These are phyloP conservation scores for Pangasius sanitwongsei DNA, from an alignment of 2,797 vertebrate species.

Conservation along the genomic window DNA sequence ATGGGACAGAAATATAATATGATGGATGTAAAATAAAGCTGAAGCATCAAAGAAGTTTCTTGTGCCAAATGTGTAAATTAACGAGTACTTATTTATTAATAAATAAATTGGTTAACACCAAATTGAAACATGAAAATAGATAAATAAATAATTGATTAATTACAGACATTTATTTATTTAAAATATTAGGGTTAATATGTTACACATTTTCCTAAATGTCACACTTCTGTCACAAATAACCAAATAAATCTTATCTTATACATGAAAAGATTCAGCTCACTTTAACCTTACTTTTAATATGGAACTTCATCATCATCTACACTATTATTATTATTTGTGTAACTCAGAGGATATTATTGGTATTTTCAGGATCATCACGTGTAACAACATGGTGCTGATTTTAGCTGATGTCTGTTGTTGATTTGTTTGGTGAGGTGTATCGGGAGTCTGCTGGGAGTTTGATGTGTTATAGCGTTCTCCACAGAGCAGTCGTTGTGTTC, in stretches of 20 bases:
- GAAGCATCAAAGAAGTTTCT: background rate
- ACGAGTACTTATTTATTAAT: background rate
- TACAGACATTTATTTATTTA: background rate
- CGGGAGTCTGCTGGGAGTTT: background rate
- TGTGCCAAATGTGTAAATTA: background rate
- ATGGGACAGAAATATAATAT: background rate
- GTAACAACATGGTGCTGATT: background rate
- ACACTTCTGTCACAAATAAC: background rate
- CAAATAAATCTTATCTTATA: background rate
- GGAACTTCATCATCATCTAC: background rate
- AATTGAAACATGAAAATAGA: background rate
- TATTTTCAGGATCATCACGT: background rate
- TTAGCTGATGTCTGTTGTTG: background rate
- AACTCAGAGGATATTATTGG: background rate
- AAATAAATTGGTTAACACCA: background rate
- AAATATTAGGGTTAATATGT: background rate
- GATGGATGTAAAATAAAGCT: background rate
- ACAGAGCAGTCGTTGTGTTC: background rate
- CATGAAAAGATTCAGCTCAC: background rate
- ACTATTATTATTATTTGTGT: background rate
- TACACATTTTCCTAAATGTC: background rate
- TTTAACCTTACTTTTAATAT: background rate
- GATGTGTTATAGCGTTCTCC: background rate
- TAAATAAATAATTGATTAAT: background rate
- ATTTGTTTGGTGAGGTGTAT: background rate